These are phyloP conservation scores for Drosophila murphyi DNA, from an alignment of 1,140 invertebrate genomes.

Conservation along the genomic window DNA sequence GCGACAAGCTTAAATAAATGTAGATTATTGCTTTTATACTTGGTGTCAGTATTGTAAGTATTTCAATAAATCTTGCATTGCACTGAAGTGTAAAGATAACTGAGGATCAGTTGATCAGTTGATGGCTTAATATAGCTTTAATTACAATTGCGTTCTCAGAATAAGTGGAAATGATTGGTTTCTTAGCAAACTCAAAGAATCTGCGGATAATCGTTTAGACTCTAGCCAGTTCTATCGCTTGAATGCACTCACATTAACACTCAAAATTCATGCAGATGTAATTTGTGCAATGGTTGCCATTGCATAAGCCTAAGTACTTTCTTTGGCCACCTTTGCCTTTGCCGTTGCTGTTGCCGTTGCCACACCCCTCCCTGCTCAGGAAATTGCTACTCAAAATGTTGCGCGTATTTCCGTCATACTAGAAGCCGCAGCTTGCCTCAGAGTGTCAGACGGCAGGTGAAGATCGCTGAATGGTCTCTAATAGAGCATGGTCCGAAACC, in stretches of 20 bases:
- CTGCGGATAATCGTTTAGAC: background rate
- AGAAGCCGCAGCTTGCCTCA: conserved; percentile 58
- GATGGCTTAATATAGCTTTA: background rate
- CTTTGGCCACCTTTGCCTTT: background rate
- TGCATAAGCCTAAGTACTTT: conserved; percentile 38
- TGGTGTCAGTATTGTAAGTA: too few relatives aligned
- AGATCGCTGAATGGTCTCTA: conserved; percentile 51
- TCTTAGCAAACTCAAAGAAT: conserved; percentile 16
- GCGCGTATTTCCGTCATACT: conserved; percentile 69
- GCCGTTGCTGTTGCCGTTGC: background rate
- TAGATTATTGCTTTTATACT: too few relatives aligned
- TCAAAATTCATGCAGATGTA: conserved; percentile 36
- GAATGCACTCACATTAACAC: conserved; percentile 31
- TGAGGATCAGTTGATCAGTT: too few relatives aligned
- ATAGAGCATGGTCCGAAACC: conserved; percentile 63
- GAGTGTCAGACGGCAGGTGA: conserved; percentile 55
- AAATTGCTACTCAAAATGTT: conserved; percentile 77
- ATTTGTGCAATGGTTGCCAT: conserved; percentile 27
- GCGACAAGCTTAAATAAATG: too few relatives aligned
- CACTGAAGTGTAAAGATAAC: too few relatives aligned
- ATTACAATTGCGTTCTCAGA: background rate
- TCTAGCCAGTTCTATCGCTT: conserved; percentile 17
- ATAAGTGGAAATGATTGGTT: background rate
- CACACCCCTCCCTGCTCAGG: conserved; percentile 22
- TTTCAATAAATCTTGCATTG: too few relatives aligned